Conservation (phyloP, 2,797 vertebrate genomes). For the Momotus momota region DNA sequence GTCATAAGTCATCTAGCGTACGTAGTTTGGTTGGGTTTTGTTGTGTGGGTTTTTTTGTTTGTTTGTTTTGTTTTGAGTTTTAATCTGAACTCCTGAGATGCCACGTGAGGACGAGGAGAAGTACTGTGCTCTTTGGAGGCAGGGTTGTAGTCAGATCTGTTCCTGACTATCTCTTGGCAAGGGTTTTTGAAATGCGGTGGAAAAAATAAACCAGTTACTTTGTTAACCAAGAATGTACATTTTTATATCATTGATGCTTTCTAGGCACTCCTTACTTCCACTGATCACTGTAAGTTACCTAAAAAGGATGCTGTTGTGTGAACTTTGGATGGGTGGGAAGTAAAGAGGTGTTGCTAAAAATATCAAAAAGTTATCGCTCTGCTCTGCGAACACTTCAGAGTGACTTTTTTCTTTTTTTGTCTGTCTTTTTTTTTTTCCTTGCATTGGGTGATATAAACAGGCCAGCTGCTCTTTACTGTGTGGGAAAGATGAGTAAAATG, state of each 20-base stretch:
- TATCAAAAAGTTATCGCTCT: background rate
- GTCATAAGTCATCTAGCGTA: background rate
- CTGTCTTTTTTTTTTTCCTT: background rate
- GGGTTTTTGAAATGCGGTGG: background rate
- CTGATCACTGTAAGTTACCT: background rate
- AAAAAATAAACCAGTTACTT: background rate
- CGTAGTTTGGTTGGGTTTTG: background rate
- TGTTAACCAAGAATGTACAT: background rate
- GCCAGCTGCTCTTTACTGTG: background rate
- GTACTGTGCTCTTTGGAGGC: background rate
- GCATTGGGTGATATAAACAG: background rate
- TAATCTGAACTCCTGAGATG: background rate
- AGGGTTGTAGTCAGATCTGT: background rate
- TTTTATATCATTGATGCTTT: background rate
- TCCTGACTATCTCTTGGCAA: background rate
- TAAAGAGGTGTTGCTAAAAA: slow-evolving; percentile 35
- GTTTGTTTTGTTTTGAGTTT: background rate
- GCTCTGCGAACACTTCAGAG: background rate
- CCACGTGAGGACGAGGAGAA: background rate
- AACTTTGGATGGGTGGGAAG: background rate
- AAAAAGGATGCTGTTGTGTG: background rate
- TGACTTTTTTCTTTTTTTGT: background rate
- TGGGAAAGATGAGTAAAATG: slow-evolving; percentile 10
- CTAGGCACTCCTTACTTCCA: background rate
- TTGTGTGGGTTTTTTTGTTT: background rate